These are phyloP conservation scores for Agraylea sexmaculata DNA, from an alignment of 1,140 invertebrate species.

Conservation along the genomic window DNA sequence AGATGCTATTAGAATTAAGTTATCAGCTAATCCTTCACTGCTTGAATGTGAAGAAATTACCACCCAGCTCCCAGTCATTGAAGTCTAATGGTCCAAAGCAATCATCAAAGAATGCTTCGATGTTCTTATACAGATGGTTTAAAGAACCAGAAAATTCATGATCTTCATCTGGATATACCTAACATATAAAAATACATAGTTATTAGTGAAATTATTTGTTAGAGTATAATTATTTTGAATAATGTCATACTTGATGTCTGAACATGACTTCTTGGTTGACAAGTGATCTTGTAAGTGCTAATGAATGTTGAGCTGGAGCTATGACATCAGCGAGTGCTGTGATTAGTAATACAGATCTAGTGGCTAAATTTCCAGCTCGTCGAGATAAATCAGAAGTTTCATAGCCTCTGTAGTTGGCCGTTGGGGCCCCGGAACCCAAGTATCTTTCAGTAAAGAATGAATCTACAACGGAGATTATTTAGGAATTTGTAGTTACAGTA, in stretches of 20 bases:
- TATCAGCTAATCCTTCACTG: slow-evolving; percentile 27
- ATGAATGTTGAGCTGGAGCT: slow-evolving; percentile 75
- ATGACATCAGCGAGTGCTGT: slow-evolving; percentile 70
- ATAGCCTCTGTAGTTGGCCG: slow-evolving; percentile 55
- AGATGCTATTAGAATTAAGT: not conserved
- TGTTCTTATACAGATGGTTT: slow-evolving; percentile 65
- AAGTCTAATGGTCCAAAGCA: slow-evolving; percentile 63
- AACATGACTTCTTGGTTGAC: slow-evolving; percentile 62
- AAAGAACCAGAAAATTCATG: slow-evolving; percentile 57
- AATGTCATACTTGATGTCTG: slow-evolving; percentile 53
- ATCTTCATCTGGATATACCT: slow-evolving; percentile 78
- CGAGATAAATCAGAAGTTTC: slow-evolving; percentile 61
- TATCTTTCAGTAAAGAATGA: slow-evolving; percentile 78
- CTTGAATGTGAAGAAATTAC: slow-evolving; percentile 34
- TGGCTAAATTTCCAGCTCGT: slow-evolving; percentile 51
- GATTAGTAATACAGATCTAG: slow-evolving; percentile 50
- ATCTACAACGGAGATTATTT: slow-evolving; percentile 40
- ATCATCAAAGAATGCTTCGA: slow-evolving; percentile 76
- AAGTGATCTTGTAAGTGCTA: slow-evolving; percentile 66
- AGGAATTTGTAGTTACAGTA: slow-evolving; percentile 5
- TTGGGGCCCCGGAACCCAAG: slow-evolving; percentile 51
- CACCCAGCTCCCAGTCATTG: slow-evolving; percentile 53
- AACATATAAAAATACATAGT: slow-evolving; percentile 20
- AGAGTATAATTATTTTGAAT: not conserved
- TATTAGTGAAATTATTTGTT: not conserved